These are phyloP conservation scores for Netelia melanura DNA, from an alignment of 2,888 invertebrate species.

Conservation along the genomic window DNA sequence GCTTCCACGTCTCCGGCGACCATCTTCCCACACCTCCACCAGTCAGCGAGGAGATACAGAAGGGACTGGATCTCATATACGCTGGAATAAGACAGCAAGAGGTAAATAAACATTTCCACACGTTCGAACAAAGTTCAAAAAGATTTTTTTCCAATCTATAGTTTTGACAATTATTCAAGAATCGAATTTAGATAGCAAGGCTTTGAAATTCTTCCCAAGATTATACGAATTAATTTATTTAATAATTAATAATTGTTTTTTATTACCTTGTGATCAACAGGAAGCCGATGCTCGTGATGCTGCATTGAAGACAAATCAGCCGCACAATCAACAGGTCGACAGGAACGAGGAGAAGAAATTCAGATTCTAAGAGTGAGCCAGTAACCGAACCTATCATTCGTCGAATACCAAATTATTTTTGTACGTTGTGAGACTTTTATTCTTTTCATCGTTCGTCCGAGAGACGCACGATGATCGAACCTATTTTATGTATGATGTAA, in stretches of 20 bases:
- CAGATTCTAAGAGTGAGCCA: conserved; percentile 53
- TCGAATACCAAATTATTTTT: conserved; percentile 67
- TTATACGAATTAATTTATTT: not conserved
- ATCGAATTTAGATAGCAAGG: not conserved
- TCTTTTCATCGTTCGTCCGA: conserved; percentile 30
- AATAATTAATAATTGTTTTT: conserved; percentile 11
- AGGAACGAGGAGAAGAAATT: conserved; percentile 79
- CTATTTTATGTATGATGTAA: conserved; percentile 30
- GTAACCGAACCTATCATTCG: conserved; percentile 47
- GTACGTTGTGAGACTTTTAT: conserved; percentile 57
- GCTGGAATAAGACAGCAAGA: conserved; percentile 91
- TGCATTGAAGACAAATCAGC: conserved; percentile 76
- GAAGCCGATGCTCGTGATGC: conserved; percentile 87
- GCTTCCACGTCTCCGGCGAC: conserved; percentile 92
- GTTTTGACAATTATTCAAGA: not conserved
- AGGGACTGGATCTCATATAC: conserved; percentile 94
- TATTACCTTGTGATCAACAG: conserved; percentile 83
- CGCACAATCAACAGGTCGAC: conserved; percentile 79
- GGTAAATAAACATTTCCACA: conserved; percentile 80
- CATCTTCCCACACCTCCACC: conserved; percentile 94
- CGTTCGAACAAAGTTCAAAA: not conserved
- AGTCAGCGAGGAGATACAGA: conserved; percentile 93
- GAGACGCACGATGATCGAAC: conserved; percentile 47
- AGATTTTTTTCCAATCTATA: not conserved
- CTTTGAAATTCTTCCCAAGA: not conserved